Conservation (phyloP, 2,113 vertebrate species). For the Piliocolobus tephrosceles region DNA sequence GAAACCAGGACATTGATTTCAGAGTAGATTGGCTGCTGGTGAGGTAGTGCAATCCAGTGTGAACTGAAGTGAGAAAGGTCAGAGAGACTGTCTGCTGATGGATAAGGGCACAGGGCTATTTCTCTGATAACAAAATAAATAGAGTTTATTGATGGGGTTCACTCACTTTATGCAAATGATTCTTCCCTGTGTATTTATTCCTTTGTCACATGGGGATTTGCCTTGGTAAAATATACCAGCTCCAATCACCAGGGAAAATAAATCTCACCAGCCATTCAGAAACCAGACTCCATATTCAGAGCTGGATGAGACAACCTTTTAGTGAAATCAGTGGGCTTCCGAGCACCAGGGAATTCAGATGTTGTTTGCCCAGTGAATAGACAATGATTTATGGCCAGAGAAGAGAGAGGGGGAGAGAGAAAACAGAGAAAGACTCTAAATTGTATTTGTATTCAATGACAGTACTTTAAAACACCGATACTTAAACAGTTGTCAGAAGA, state of each 20-base stretch:
- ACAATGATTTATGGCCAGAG: constrained; percentile 29
- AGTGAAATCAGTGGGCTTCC: constrained; percentile 23
- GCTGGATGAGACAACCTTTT: constrained; percentile 18
- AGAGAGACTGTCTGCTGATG: not conserved
- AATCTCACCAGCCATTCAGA: constrained; percentile 62
- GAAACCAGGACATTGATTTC: not conserved
- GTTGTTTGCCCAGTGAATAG: constrained; percentile 44
- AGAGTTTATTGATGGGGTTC: not conserved
- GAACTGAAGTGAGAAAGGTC: constrained; percentile 13
- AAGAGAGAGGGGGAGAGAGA: not conserved
- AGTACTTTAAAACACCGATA: constrained; percentile 67
- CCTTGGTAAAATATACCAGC: constrained; percentile 36
- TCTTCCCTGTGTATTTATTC: not conserved
- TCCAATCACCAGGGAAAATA: constrained; percentile 47
- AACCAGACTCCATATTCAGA: constrained; percentile 40
- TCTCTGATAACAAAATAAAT: constrained; percentile 48
- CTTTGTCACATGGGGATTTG: constrained; percentile 28
- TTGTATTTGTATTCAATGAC: constrained; percentile 74
- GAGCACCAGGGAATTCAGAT: constrained; percentile 55
- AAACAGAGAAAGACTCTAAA: not conserved
- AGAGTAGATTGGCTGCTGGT: not conserved
- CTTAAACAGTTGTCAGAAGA: constrained; percentile 62
- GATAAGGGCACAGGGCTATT: not conserved
- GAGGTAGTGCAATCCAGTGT: not conserved
- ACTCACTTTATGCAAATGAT: constrained; percentile 55